phyloP scores from a whole-genome alignment of 2,888 invertebrate genomes.

The Sipunculus nudus region DNA sequence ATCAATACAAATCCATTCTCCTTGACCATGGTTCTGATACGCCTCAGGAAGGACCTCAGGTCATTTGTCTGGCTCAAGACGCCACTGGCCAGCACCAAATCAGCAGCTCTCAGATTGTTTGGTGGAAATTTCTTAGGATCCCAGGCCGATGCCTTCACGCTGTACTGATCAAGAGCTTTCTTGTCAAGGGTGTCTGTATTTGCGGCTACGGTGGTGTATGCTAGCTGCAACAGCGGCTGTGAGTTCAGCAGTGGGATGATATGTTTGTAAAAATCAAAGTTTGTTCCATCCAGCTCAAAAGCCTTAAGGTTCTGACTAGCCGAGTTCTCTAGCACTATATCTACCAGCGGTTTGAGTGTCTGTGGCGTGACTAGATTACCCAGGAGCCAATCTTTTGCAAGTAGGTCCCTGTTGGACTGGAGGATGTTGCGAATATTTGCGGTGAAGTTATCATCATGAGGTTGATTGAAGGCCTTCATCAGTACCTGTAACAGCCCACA shows the following conservation, averaged over 20 bases:
- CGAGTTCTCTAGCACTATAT: conserved; percentile 82
- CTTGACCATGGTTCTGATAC: conserved; percentile 70
- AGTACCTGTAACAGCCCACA: conserved; percentile 9
- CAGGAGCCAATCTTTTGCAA: conserved; percentile 41
- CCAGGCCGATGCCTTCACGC: conserved; percentile 74
- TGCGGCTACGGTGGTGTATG: conserved; percentile 72
- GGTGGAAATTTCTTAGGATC: conserved; percentile 71
- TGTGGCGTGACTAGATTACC: conserved; percentile 38
- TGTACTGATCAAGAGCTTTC: conserved; percentile 71
- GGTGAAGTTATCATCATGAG: conserved; percentile 10
- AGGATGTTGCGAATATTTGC: conserved; percentile 13
- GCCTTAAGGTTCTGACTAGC: conserved; percentile 76
- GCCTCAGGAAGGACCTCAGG: background rate
- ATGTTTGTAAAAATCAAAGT: conserved; percentile 36
- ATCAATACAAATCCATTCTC: conserved; percentile 69
- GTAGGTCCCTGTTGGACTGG: background rate
- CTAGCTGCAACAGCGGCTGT: conserved; percentile 76
- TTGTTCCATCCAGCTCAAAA: conserved; percentile 11
- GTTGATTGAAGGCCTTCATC: conserved; percentile 8
- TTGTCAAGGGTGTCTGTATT: conserved; percentile 67
- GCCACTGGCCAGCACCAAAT: background rate
- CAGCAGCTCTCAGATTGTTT: conserved; percentile 32
- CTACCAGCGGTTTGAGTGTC: conserved; percentile 69
- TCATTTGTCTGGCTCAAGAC: background rate
- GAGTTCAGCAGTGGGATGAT: conserved; percentile 67